Percentiles rank a stretch among this genome's conserved stretches.
These are phyloP conservation scores for Ophioninae sp. DNA, from an alignment of 2,888 invertebrate genomes.

Conservation along the genomic window DNA sequence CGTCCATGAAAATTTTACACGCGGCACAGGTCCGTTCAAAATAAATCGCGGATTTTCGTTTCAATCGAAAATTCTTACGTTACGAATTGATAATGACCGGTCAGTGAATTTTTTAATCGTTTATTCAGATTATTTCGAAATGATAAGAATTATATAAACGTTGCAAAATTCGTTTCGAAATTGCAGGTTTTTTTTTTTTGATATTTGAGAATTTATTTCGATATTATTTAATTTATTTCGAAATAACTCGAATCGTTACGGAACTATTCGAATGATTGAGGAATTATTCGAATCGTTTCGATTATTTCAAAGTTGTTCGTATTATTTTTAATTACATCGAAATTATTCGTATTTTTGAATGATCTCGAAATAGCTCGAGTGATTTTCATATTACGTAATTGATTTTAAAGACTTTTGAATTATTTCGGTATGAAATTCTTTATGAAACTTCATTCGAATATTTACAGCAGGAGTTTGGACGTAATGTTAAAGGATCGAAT, in stretches of 20 bases:
- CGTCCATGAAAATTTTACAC: slow-evolving; percentile 8
- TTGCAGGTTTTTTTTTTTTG: background rate
- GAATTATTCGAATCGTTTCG: background rate
- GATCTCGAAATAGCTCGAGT: no score
- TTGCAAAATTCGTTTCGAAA: background rate
- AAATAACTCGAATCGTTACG: background rate
- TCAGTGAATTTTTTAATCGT: background rate
- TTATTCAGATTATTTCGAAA: background rate
- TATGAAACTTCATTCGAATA: background rate
- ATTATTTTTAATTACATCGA: background rate
- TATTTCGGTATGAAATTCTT: background rate
- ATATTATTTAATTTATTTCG: no score
- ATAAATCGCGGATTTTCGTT: background rate
- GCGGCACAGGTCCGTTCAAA: slow-evolving; percentile 15
- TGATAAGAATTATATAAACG: background rate
- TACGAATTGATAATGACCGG: no score
- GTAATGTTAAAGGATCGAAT: background rate
- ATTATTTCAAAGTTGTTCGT: background rate
- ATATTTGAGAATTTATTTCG: background rate
- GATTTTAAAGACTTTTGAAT: background rate
- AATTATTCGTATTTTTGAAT: background rate
- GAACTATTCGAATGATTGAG: background rate
- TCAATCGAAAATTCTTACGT: background rate
- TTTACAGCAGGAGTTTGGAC: background rate
- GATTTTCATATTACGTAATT: no score